Conservation (phyloP, 1,140 invertebrate species). For the Aphaenogaster ashmeadi region DNA sequence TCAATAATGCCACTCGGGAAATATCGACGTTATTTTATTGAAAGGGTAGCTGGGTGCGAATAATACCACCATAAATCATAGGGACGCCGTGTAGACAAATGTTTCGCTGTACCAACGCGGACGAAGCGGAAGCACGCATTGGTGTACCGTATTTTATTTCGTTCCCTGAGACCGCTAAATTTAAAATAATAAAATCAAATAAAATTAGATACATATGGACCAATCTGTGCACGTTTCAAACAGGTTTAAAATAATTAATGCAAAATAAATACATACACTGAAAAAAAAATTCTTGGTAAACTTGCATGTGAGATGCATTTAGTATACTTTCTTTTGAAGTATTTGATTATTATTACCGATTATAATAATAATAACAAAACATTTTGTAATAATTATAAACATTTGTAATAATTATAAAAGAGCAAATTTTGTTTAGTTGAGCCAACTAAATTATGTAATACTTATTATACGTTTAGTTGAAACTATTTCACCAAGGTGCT, state of each 20-base stretch:
- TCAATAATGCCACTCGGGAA: constrained; percentile 53
- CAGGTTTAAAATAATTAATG: not conserved
- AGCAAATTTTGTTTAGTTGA: no score
- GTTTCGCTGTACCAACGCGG: constrained; percentile 14
- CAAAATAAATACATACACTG: not conserved
- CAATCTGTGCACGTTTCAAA: not conserved
- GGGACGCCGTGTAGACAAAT: constrained; percentile 42
- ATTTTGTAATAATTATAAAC: no score
- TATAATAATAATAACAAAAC: no score
- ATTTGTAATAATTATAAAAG: no score
- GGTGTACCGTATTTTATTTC: constrained; percentile 40
- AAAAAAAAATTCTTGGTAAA: not conserved
- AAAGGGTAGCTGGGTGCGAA: constrained; percentile 44
- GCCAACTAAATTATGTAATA: no score
- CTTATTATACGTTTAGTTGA: no score
- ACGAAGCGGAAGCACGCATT: constrained; percentile 13
- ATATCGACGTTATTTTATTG: constrained; percentile 69
- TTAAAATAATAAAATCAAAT: constrained; percentile 18
- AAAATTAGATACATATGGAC: not conserved
- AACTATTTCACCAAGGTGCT: no score
- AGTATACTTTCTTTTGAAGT: no score
- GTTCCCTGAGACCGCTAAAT: constrained; percentile 29
- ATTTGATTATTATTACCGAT: no score
- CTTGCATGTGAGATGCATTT: not conserved
- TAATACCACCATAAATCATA: constrained; percentile 67